Conservation (phyloP, 2,888 invertebrate genomes). For the Hyposoter didymator region DNA sequence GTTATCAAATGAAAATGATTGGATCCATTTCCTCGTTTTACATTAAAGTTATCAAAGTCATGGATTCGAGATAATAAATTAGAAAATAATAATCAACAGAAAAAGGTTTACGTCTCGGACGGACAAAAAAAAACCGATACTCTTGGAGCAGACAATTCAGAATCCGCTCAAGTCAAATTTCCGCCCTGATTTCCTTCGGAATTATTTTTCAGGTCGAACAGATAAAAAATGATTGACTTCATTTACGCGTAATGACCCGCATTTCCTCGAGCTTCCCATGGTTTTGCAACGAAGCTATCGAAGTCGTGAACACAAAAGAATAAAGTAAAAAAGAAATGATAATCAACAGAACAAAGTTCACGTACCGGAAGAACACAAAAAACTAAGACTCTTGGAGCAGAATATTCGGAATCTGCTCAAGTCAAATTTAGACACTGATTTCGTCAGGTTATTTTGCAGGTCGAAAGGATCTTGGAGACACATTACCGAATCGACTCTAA, state of each 20-base stretch:
- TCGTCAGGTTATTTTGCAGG: constrained; percentile 86
- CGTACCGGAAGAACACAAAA: neutral
- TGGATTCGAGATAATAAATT: neutral
- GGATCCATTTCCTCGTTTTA: neutral
- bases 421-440: constrained; percentile 79
- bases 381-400: constrained; percentile 54
- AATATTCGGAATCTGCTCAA: constrained; percentile 53
- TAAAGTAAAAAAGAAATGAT: neutral
- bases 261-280: neutral
- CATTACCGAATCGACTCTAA: constrained; percentile 83
- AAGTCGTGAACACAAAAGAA: neutral
- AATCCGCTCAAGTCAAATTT: constrained; percentile 62
- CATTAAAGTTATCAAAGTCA: neutral
- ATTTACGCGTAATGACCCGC: neutral
- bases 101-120: neutral
- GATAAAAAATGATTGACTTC: constrained; percentile 81
- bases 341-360: neutral
- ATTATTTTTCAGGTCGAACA: constrained; percentile 87
- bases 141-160: constrained; percentile 54
- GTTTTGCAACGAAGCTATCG: neutral
- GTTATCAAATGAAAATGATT: neutral
- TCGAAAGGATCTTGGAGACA: constrained; percentile 88
- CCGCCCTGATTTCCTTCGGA: constrained; percentile 85
- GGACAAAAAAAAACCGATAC: constrained; percentile 7
- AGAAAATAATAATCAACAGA: neutral